Percentiles rank a stretch among this genome's conserved stretches.
Conservation (phyloP, 1,140 invertebrate species). For the Caenorhabditis brenneri region DNA sequence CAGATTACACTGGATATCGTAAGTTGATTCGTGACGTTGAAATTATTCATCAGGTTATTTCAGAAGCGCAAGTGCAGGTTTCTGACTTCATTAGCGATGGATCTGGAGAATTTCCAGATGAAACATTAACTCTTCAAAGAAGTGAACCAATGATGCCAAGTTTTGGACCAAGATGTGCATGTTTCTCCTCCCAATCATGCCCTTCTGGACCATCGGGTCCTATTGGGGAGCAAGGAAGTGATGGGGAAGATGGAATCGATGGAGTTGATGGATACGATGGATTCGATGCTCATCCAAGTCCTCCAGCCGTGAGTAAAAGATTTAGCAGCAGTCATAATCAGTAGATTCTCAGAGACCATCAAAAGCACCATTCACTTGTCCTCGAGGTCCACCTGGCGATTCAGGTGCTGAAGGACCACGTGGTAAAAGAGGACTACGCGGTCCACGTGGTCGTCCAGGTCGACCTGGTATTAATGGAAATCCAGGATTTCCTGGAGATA, state of each 20-base stretch:
- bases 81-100: not conserved
- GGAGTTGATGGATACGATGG: slow-evolving; percentile 60
- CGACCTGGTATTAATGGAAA: slow-evolving; percentile 33
- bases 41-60: not conserved
- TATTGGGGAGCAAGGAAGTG: slow-evolving; percentile 55
- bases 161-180: slow-evolving; percentile 53
- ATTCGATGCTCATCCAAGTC: slow-evolving; percentile 56
- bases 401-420: slow-evolving; percentile 47
- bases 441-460: not conserved
- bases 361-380: slow-evolving; percentile 54
- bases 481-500: slow-evolving; percentile 41
- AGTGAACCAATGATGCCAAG: slow-evolving; percentile 18
- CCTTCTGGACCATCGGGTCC: slow-evolving; percentile 59
- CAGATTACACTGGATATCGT: slow-evolving; percentile 16
- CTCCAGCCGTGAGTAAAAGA: slow-evolving; percentile 45
- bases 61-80: slow-evolving; percentile 1
- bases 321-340: not conserved
- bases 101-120: slow-evolving; percentile 8
- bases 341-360: not conserved
- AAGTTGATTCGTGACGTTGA: not conserved
- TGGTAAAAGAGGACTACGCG: slow-evolving; percentile 18
- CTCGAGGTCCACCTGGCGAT: slow-evolving; percentile 59
- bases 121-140: not conserved
- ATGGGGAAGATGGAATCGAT: slow-evolving; percentile 56
- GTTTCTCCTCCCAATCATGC: slow-evolving; percentile 57